phyloP scores from a whole-genome alignment of 2,888 invertebrate species.

The Rhimphoctona megacephalus region DNA sequence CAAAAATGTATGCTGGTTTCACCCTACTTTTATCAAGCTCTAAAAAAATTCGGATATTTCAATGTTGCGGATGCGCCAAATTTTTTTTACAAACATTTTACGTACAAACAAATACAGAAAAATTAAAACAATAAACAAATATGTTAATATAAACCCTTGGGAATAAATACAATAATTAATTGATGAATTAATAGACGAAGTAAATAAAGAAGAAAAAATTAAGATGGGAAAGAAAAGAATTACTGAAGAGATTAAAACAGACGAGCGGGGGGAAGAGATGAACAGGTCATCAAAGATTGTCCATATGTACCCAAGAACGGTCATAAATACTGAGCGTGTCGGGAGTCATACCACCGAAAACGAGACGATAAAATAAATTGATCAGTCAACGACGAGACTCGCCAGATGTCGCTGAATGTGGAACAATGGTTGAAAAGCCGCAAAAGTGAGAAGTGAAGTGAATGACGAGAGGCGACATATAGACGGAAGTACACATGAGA shows the following conservation, averaged over 20 bases:
- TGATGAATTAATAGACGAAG: neutral
- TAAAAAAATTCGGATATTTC: neutral
- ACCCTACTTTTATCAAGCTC: neutral
- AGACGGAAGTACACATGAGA: neutral
- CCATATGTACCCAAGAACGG: constrained; percentile 27
- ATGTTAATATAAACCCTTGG: neutral
- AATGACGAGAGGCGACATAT: neutral
- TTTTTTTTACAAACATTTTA: neutral
- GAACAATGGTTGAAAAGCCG: constrained; percentile 10
- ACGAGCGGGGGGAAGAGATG: neutral
- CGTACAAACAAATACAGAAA: neutral
- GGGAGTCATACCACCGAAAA: constrained; percentile 28
- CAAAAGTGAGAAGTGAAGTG: constrained; percentile 2
- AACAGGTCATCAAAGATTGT: constrained; percentile 38
- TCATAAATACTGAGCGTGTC: constrained; percentile 17
- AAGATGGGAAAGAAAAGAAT: neutral
- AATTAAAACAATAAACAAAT: neutral
- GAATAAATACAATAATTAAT: neutral
- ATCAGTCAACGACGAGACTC: constrained; percentile 39
- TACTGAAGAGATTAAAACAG: neutral
- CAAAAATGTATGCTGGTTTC: neutral
- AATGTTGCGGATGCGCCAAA: neutral
- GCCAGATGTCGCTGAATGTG: constrained; percentile 51
- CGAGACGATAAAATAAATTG: constrained; percentile 61
- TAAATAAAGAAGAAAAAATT: neutral